phyloP scores from a whole-genome alignment of 2,113 vertebrate genomes.

The Bos indicus region DNA sequence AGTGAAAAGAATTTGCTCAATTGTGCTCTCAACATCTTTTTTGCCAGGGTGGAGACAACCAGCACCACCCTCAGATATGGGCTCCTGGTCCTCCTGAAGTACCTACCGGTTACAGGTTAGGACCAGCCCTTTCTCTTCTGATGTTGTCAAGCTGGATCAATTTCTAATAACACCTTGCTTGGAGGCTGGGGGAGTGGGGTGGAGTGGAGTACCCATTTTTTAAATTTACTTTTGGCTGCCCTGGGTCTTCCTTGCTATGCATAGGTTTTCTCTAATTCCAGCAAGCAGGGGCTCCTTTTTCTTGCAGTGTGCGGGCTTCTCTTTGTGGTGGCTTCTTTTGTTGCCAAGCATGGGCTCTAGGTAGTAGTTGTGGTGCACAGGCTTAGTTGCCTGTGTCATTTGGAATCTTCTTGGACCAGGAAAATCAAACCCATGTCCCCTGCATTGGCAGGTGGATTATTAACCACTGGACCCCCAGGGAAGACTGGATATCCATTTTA shows the following conservation, averaged over 20 bases:
- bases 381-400: neutral
- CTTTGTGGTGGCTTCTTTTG: neutral
- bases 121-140: neutral
- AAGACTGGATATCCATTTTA: neutral
- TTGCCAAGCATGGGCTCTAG: neutral
- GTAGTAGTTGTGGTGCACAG: neutral
- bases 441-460: neutral
- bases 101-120: slow-evolving; percentile 73
- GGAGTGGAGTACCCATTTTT: neutral
- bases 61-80: slow-evolving; percentile 80
- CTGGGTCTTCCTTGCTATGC: neutral
- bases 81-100: slow-evolving; percentile 76
- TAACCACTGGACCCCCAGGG: neutral
- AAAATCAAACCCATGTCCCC: neutral
- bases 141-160: neutral
- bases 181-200: neutral
- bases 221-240: neutral
- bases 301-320: neutral
- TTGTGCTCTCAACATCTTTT: slow-evolving; percentile 77
- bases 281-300: neutral
- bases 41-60: slow-evolving; percentile 82
- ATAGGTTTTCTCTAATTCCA: neutral
- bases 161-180: neutral
- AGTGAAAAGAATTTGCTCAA: slow-evolving; percentile 74
- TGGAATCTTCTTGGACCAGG: neutral